These are phyloP conservation scores for Peromyscus melanophrys DNA, from an alignment of 2,797 vertebrate genomes.

Conservation along the genomic window DNA sequence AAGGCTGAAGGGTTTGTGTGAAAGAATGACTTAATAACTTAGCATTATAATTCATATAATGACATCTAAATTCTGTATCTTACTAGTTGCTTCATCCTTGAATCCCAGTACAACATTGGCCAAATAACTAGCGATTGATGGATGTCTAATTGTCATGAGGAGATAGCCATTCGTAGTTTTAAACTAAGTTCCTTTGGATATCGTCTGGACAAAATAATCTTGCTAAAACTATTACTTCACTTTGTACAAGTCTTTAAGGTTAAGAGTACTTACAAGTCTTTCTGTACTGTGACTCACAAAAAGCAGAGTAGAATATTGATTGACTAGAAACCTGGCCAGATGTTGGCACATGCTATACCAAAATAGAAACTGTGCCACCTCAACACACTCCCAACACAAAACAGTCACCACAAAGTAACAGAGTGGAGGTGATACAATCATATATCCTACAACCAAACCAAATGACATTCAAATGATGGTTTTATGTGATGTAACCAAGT, in stretches of 20 bases:
- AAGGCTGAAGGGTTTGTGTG: neutral
- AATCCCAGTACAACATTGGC: neutral
- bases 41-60: neutral
- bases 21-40: neutral
- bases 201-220: neutral
- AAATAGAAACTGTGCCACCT: neutral
- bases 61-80: neutral
- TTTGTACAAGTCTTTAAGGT: neutral
- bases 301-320: neutral
- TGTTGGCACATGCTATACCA: neutral
- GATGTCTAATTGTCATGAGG: neutral
- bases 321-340: neutral
- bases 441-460: neutral
- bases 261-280: neutral
- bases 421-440: neutral
- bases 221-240: constrained; percentile 31
- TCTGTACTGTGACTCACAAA: neutral
- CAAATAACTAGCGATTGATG: neutral
- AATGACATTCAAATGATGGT: neutral
- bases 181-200: neutral
- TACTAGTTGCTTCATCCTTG: neutral
- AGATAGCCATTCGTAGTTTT: neutral
- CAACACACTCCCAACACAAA: neutral
- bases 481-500: neutral
- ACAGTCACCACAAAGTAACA: neutral